These are phyloP conservation scores for Jacana jacana DNA, from an alignment of 2,113 vertebrate genomes.

Conservation along the genomic window DNA sequence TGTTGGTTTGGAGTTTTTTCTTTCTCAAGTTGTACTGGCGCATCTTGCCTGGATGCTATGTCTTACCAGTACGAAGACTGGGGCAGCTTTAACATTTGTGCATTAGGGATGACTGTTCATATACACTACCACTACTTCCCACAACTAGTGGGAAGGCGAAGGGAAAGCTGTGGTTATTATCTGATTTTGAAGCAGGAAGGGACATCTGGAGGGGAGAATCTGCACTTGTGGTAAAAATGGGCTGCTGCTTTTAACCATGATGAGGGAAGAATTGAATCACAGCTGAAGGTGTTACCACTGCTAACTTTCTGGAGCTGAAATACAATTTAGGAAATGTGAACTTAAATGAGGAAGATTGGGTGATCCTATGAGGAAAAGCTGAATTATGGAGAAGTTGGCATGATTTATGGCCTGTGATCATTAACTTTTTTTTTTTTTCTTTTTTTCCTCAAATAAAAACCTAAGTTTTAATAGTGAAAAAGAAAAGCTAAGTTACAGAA, in stretches of 20 bases:
- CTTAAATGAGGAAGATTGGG: background rate
- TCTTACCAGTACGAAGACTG: background rate
- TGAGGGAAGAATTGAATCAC: background rate
- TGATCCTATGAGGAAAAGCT: background rate
- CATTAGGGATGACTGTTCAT: background rate
- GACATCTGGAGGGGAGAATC: background rate
- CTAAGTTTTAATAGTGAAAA: background rate
- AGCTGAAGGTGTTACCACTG: background rate
- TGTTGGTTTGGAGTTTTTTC: background rate
- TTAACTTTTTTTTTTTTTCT: background rate
- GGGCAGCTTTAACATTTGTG: background rate
- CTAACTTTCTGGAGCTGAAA: background rate
- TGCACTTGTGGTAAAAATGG: background rate
- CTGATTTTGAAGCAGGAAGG: background rate
- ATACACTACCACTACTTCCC: background rate
- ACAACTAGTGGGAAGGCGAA: background rate
- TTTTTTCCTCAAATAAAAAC: background rate
- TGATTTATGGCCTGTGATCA: background rate
- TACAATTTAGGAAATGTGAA: background rate
- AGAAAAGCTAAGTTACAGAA: background rate
- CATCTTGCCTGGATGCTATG: background rate
- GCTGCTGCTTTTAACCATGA: background rate
- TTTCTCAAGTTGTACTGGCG: background rate
- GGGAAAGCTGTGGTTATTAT: background rate
- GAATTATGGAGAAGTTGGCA: background rate